These are phyloP conservation scores for Orthosia incerta DNA, from an alignment of 2,888 invertebrate genomes.

Conservation along the genomic window DNA sequence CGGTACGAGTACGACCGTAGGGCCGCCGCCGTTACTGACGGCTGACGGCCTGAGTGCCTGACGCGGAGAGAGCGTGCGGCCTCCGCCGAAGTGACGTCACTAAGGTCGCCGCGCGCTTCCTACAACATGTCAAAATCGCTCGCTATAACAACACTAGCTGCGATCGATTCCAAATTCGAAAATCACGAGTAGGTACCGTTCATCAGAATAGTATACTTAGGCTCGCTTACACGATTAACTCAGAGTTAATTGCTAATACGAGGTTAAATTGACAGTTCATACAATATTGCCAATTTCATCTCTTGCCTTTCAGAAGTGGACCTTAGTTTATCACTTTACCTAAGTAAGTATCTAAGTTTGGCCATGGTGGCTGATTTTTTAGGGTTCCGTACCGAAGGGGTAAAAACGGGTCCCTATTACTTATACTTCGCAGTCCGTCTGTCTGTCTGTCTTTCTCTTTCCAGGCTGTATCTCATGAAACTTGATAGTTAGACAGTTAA, in stretches of 20 bases:
- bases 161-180: slow-evolving; percentile 56
- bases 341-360: neutral
- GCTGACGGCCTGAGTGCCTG: slow-evolving; percentile 31
- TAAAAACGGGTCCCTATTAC: too few species aligned
- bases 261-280: too few species aligned
- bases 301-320: too few species aligned
- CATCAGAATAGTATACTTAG: neutral
- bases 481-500: too few species aligned
- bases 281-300: too few species aligned
- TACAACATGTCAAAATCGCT: slow-evolving; percentile 75
- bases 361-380: neutral
- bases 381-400: too few species aligned
- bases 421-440: too few species aligned
- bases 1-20: slow-evolving; percentile 20
- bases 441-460: too few species aligned
- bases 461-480: too few species aligned
- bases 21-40: slow-evolving; percentile 55
- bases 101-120: slow-evolving; percentile 83
- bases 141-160: slow-evolving; percentile 46
- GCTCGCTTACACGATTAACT: too few species aligned
- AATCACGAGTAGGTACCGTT: slow-evolving; percentile 10
- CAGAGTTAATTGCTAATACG: too few species aligned
- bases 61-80: slow-evolving; percentile 80
- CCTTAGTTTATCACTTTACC: too few species aligned
- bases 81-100: slow-evolving; percentile 81